Evolutionary conservation across 1,140 invertebrate species (phyloP).

Genomic region (Pseudomyrmex pallidus): DNA sequence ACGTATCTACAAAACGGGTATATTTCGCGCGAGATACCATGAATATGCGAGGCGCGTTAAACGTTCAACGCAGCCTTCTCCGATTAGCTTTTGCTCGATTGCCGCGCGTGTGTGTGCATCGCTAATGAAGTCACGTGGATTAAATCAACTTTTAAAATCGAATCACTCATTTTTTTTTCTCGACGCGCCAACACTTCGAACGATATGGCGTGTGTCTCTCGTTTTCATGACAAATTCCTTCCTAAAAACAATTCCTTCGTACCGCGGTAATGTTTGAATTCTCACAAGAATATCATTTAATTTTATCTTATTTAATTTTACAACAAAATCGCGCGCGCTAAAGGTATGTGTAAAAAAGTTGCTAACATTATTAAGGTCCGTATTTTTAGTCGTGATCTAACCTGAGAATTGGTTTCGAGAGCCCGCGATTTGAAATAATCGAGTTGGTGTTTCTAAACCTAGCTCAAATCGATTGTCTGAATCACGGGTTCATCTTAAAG

Average conservation of each 20-base stretch:
- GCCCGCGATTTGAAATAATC: too few relatives aligned
- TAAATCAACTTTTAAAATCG: slow-evolving; percentile 13
- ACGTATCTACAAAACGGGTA: slow-evolving; percentile 31
- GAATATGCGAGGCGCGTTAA: slow-evolving; percentile 59
- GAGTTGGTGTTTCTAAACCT: too few relatives aligned
- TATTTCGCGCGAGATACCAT: slow-evolving; percentile 23
- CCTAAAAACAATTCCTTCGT: background rate
- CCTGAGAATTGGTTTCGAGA: too few relatives aligned
- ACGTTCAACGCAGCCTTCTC: slow-evolving; percentile 56
- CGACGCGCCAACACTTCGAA: too few relatives aligned
- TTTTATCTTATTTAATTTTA: too few relatives aligned
- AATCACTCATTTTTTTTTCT: background rate
- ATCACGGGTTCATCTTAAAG: too few relatives aligned
- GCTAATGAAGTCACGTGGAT: slow-evolving; percentile 21
- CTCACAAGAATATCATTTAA: background rate
- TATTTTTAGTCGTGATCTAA: too few relatives aligned
- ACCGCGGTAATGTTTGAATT: too few relatives aligned
- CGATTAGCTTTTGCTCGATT: slow-evolving; percentile 51
- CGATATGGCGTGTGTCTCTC: background rate
- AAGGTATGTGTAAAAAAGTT: too few relatives aligned
- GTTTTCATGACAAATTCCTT: background rate
- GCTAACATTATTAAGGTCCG: too few relatives aligned
- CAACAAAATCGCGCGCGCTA: too few relatives aligned
- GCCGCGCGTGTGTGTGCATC: slow-evolving; percentile 19
- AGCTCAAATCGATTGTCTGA: too few relatives aligned